These are phyloP conservation scores for Prosopocoilus inquinatus DNA, from an alignment of 2,888 invertebrate species.

Conservation along the genomic window DNA sequence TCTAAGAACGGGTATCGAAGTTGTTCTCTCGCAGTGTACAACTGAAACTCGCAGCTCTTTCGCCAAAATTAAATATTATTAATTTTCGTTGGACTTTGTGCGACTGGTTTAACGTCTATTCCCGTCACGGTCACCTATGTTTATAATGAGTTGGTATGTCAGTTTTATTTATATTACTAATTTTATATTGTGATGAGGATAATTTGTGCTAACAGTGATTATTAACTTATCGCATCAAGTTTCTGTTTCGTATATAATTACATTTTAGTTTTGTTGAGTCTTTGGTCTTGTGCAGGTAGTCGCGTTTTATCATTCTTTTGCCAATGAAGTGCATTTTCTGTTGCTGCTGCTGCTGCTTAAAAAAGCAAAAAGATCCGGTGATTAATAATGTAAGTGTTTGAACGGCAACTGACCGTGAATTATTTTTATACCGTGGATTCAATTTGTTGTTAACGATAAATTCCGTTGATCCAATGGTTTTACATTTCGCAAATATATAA, in stretches of 20 bases:
- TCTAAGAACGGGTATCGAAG: conserved; percentile 8
- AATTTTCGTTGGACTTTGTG: conserved; percentile 23
- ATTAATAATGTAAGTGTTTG: not conserved
- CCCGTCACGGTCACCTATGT: conserved; percentile 24
- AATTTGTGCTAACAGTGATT: conserved; percentile 19
- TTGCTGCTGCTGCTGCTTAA: not conserved
- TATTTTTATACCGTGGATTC: no score
- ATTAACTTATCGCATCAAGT: conserved; percentile 10
- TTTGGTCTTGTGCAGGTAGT: not conserved
- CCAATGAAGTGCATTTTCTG: not conserved
- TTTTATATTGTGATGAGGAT: conserved; percentile 25
- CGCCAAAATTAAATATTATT: not conserved
- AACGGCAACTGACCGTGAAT: not conserved
- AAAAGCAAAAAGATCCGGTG: not conserved
- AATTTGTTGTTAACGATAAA: no score
- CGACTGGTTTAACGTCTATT: conserved; percentile 26
- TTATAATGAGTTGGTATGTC: conserved; percentile 32
- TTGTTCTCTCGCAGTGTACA: not conserved
- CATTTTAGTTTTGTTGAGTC: conserved; percentile 1
- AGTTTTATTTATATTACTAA: conserved; percentile 29
- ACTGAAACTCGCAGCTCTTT: not conserved
- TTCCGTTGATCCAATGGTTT: no score
- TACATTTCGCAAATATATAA: no score
- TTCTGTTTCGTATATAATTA: conserved; percentile 11
- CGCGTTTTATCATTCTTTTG: not conserved